Evolutionary conservation across 2,888 invertebrate species (phyloP).

Genomic region (Linhomoeus sp.): DNA sequence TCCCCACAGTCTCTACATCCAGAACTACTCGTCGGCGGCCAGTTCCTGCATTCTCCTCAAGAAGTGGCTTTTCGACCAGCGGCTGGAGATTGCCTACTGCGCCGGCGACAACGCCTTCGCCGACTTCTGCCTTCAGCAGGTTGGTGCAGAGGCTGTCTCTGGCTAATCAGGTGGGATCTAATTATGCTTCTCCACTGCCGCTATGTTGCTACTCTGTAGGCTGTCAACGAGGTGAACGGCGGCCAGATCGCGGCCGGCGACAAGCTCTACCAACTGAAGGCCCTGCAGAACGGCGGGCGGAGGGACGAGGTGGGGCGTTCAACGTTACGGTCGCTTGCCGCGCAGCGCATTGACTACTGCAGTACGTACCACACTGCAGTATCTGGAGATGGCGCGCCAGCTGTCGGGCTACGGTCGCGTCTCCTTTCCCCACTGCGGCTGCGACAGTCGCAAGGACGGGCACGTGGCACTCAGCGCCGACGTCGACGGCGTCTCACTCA

Average conservation of each 20-base stretch:
- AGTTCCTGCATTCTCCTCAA: slow-evolving; percentile 67
- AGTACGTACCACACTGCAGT: slow-evolving; percentile 31
- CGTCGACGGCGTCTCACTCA: slow-evolving; percentile 45
- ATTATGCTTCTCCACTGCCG: slow-evolving; percentile 1
- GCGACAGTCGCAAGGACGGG: slow-evolving; percentile 65
- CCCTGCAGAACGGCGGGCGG: slow-evolving; percentile 68
- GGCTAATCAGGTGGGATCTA: too few species aligned
- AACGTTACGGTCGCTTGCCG: too few species aligned
- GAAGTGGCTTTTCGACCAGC: slow-evolving; percentile 32
- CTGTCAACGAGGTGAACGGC: slow-evolving; percentile 33
- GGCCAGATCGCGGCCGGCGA: slow-evolving; percentile 74
- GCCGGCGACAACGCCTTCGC: slow-evolving; percentile 58
- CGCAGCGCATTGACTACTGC: background rate
- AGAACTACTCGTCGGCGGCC: slow-evolving; percentile 93
- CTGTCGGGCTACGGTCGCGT: slow-evolving; percentile 80
- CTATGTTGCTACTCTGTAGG: slow-evolving; percentile 7
- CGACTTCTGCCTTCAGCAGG: slow-evolving; percentile 30
- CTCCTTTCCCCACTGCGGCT: slow-evolving; percentile 78
- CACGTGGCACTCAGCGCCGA: slow-evolving; percentile 59
- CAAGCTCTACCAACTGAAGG: slow-evolving; percentile 81
- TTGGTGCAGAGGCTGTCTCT: slow-evolving; percentile 13
- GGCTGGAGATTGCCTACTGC: slow-evolving; percentile 24
- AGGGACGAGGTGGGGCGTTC: slow-evolving; percentile 45
- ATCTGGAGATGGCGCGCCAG: slow-evolving; percentile 58
- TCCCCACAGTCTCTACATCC: slow-evolving; percentile 91